These are phyloP conservation scores for Pholis gunnellus DNA, from an alignment of 2,113 vertebrate genomes.

Conservation along the genomic window DNA sequence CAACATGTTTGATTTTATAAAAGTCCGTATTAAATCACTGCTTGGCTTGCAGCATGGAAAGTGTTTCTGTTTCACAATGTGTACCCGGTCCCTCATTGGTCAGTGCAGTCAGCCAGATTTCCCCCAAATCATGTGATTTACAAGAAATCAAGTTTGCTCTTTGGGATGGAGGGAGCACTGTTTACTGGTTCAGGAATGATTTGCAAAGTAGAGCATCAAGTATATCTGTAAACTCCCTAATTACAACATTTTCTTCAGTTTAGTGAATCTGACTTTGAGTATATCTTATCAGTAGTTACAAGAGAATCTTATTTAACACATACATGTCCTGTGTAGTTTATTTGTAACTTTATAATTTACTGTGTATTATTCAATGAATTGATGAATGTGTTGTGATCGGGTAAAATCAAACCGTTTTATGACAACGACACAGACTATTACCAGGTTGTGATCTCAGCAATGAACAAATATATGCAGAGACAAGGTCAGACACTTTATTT, in stretches of 20 bases:
- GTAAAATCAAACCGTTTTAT: not conserved
- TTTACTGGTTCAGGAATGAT: slow-evolving; percentile 7
- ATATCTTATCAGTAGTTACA: not conserved
- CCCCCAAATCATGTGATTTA: slow-evolving; percentile 78
- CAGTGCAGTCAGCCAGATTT: slow-evolving; percentile 45
- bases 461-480: slow-evolving; percentile 3
- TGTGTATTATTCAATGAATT: not conserved
- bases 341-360: not conserved
- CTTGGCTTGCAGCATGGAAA: slow-evolving; percentile 30
- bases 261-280: not conserved
- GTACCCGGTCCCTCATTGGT: slow-evolving; percentile 45
- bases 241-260: not conserved
- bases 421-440: slow-evolving; percentile 2
- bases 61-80: slow-evolving; percentile 66
- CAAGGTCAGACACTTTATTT: slow-evolving; percentile 45
- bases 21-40: not conserved
- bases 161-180: not conserved
- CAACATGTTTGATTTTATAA: not conserved
- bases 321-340: not conserved
- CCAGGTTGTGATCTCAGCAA: not conserved
- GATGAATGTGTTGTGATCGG: not conserved
- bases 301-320: not conserved
- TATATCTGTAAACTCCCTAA: not conserved
- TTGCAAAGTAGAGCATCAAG: not conserved
- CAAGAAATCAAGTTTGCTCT: slow-evolving; percentile 59